Base-by-base conservation (phyloP, 2,113 vertebrate species). In the Grantiella picta region DNA sequence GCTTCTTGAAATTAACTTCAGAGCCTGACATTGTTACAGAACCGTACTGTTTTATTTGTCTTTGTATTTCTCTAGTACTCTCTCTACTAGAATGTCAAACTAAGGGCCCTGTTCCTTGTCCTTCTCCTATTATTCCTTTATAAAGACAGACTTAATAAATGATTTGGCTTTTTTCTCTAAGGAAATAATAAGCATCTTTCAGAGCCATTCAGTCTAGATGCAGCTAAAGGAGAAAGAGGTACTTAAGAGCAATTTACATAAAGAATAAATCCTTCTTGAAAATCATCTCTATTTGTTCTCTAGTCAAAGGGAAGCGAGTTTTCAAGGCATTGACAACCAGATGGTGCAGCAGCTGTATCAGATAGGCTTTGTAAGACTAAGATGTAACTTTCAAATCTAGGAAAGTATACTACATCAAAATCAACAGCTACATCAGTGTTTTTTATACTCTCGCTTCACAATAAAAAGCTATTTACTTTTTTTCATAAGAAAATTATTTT, bases 201-300 rank as follows among this genome's bases (percentile, higher is more conserved):
- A 64, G 69, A 94, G 40, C 68, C 52, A 83, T 92, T 94, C 85
- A 92, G 76, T 75, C 76, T 92, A 64, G 82, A 90, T 90, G 52
- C 92, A 75, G 66, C 85, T 80, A 95, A 94, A 96, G 88, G 78
- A 83, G 60, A 92, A 86, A 75, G 90, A 92, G 47, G 60, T 86
- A 57, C 92, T 95, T 94, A 92, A 96, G 88, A 90, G 61, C 93
- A 95, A 97, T 96, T 97, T 96, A 82, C 95, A 96, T 97, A 72
- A 89, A 92, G 90, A 95, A 81, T 75, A 96, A 95, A 88, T 95
- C 92, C 82, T 54, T 83, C 95, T 94, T 92, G 95, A 96, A 97
- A 97, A 96, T 97, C 94, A 96, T 96, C 92, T 86, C 90, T 93
- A 35, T 95, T 95, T 97, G 94, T 96, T 97, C 94, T 93, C 56